Conservation (phyloP, 30 jellyfish, hydroid and myxozoan genomes). For the Hydractinia symbiolongicarpus region DNA sequence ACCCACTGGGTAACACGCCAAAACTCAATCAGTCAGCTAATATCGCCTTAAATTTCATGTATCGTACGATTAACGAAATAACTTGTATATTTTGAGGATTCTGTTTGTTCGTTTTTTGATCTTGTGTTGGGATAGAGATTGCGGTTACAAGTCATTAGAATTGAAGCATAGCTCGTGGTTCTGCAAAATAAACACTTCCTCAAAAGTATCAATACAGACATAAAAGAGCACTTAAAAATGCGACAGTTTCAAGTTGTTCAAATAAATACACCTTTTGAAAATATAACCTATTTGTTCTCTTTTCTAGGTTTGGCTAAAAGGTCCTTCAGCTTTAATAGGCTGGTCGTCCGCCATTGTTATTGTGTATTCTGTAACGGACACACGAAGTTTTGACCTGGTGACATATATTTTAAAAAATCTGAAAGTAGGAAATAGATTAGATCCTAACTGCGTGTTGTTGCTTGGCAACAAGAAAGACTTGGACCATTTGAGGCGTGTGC, state of each 20-base stretch:
- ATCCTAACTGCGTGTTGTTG: constrained; percentile 48
- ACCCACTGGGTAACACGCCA: no score
- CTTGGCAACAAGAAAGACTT: constrained; percentile 79
- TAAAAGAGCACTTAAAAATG: no score
- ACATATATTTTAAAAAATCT: constrained; percentile 48
- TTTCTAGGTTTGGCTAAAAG: constrained; percentile 68
- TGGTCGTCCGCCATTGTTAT: constrained; percentile 87
- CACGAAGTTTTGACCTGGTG: constrained; percentile 60
- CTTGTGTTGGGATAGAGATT: background rate
- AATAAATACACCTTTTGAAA: background rate
- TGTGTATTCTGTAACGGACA: constrained; percentile 75
- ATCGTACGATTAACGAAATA: no score
- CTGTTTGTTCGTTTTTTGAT: background rate
- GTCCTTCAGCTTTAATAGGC: constrained; percentile 65
- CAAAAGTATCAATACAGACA: no score
- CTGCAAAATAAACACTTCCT: no score
- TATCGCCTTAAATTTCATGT: no score
- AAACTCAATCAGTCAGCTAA: no score
- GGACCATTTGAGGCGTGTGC: constrained; percentile 59
- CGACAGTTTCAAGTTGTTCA: background rate
- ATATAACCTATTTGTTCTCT: background rate
- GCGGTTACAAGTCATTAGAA: no score
- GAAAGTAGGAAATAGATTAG: constrained; percentile 50
- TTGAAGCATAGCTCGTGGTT: no score
- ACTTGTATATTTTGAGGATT: background rate